Percentiles rank a stretch among this genome's conserved stretches.
Evolutionary conservation across 1,140 invertebrate genomes (phyloP).

Genomic region (Temnothorax longispinosus): DNA sequence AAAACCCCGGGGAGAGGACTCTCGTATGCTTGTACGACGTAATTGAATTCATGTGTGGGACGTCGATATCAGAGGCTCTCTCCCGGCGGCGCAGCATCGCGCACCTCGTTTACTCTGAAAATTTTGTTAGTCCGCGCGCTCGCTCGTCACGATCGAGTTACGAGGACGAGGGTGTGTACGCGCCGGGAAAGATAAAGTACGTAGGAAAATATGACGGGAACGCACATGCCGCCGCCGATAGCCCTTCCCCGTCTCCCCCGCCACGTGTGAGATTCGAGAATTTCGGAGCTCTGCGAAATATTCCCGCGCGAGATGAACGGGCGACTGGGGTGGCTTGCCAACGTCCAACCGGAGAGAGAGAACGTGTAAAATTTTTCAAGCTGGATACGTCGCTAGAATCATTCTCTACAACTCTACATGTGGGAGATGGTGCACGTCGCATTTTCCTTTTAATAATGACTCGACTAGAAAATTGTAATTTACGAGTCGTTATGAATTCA

Average conservation of each 20-base stretch:
- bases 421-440: neutral
- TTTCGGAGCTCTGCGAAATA: constrained; percentile 45
- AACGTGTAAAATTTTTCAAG: constrained; percentile 25
- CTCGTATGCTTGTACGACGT: constrained; percentile 59
- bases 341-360: neutral
- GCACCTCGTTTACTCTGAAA: constrained; percentile 62
- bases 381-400: neutral
- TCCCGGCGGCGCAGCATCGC: constrained; percentile 46
- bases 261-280: constrained; percentile 42
- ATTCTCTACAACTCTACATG: neutral
- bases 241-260: neutral
- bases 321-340: neutral
- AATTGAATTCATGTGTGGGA: constrained; percentile 67
- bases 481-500: neutral
- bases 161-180: constrained; percentile 52
- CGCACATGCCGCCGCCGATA: constrained; percentile 21
- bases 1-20: constrained; percentile 33
- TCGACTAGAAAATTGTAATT: neutral
- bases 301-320: constrained; percentile 16
- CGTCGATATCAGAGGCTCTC: constrained; percentile 63
- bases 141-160: constrained; percentile 60
- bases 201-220: constrained; percentile 60
- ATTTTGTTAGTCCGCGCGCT: constrained; percentile 61
- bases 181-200: constrained; percentile 62
- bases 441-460: neutral